Conservation (phyloP, 2,797 vertebrate genomes). For the Hybognathus amarus region DNA sequence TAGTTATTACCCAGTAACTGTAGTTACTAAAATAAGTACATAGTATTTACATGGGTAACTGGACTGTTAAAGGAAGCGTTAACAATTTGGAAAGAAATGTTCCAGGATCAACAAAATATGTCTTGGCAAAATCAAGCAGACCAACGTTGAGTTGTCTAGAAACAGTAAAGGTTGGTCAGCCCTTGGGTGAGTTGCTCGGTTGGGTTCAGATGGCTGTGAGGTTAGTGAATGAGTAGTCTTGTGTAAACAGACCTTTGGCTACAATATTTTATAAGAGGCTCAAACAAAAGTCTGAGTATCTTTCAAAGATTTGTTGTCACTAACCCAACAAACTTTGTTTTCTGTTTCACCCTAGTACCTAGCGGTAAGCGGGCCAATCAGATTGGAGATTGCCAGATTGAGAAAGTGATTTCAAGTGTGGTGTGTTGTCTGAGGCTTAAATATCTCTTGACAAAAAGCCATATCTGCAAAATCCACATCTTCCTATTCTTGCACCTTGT, state of each 20-base stretch:
- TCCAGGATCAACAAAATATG: no score
- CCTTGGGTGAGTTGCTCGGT: not conserved
- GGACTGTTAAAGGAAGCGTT: no score
- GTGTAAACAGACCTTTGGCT: not conserved
- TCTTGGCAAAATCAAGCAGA: no score
- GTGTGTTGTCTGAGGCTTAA: not conserved
- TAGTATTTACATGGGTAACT: no score
- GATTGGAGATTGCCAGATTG: constrained; percentile 6
- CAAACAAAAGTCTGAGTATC: not conserved
- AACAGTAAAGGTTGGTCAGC: not conserved
- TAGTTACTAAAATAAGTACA: no score
- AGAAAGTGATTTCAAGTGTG: constrained; percentile 10
- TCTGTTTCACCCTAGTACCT: not conserved
- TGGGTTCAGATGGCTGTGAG: not conserved
- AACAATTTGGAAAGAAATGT: no score
- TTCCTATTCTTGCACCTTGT: constrained; percentile 14
- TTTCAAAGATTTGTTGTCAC: not conserved
- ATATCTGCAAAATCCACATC: constrained; percentile 21
- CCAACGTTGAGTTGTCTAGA: not conserved
- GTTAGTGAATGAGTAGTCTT: not conserved
- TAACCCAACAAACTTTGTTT: not conserved
- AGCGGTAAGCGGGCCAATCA: not conserved
- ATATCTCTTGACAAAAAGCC: not conserved
- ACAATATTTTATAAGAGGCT: not conserved
- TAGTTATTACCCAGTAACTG: no score